phyloP scores from a whole-genome alignment of 2,797 vertebrate species.

The Xenopus petersii region DNA sequence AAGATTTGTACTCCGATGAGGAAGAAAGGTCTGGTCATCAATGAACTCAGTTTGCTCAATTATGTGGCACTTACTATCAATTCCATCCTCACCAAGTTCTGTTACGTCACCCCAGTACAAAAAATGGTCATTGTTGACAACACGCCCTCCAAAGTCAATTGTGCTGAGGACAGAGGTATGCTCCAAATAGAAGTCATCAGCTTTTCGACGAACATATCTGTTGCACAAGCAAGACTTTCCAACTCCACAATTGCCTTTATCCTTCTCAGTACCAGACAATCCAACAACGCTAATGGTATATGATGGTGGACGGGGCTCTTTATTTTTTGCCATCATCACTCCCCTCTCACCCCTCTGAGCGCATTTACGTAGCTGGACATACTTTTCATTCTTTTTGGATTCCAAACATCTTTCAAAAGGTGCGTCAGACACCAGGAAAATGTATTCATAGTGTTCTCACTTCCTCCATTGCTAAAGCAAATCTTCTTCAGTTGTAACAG shows the following conservation, averaged over 20 bases:
- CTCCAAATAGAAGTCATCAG: slow-evolving; percentile 92
- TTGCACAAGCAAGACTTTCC: slow-evolving; percentile 99
- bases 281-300: slow-evolving; percentile 95
- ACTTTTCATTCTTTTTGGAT: slow-evolving; percentile 70
- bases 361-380: slow-evolving; percentile 71
- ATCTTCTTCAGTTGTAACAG: too few relatives aligned
- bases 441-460: slow-evolving; percentile 56
- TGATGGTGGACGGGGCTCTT: slow-evolving; percentile 91
- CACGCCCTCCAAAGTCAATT: slow-evolving; percentile 98
- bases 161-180: slow-evolving; percentile 99
- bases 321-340: slow-evolving; percentile 99
- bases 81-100: slow-evolving; percentile 87
- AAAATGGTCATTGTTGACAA: slow-evolving; percentile 99
- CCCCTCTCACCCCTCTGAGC: slow-evolving; percentile 85
- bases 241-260: slow-evolving; percentile 97
- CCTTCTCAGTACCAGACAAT: slow-evolving; percentile 97
- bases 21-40: slow-evolving; percentile 97
- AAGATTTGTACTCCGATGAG: slow-evolving; percentile 96
- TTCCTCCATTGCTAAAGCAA: slow-evolving; percentile 53
- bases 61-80: slow-evolving; percentile 93
- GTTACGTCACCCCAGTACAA: slow-evolving; percentile 95
- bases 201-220: slow-evolving; percentile 89
- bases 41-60: slow-evolving; percentile 98
- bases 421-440: slow-evolving; percentile 58
- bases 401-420: slow-evolving; percentile 55